A percentile compares a stretch with the other conserved stretches of the same genome.
These are phyloP conservation scores for Alsophila aescularia DNA, from an alignment of 2,888 invertebrate genomes.

Conservation along the genomic window DNA sequence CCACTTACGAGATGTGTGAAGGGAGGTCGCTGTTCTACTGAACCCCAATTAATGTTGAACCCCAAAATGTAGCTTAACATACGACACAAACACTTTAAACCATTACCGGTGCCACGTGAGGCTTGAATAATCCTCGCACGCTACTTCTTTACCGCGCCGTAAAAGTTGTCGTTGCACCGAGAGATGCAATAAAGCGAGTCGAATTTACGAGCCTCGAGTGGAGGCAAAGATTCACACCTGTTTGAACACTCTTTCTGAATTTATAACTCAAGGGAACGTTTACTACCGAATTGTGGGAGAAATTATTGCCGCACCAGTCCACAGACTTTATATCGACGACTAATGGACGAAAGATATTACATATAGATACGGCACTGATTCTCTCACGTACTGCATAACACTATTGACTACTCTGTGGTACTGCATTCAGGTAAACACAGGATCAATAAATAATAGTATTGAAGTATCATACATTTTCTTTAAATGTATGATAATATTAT, in stretches of 20 bases:
- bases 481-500: no score
- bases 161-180: conserved; percentile 6
- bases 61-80: no score
- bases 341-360: not conserved
- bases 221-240: not conserved
- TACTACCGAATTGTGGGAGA: not conserved
- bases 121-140: not conserved
- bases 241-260: conserved; percentile 6
- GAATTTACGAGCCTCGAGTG: conserved; percentile 8
- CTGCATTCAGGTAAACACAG: no score
- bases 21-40: no score
- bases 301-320: not conserved
- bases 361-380: not conserved
- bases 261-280: not conserved
- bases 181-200: conserved; percentile 13
- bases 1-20: no score
- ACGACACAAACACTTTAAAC: not conserved
- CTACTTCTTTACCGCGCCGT: not conserved
- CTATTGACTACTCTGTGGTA: no score
- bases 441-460: no score
- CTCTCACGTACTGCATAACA: not conserved
- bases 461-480: no score
- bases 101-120: not conserved
- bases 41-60: no score
- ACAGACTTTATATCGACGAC: not conserved